phyloP scores from a whole-genome alignment of 2,797 vertebrate species.

The Allobates femoralis region DNA sequence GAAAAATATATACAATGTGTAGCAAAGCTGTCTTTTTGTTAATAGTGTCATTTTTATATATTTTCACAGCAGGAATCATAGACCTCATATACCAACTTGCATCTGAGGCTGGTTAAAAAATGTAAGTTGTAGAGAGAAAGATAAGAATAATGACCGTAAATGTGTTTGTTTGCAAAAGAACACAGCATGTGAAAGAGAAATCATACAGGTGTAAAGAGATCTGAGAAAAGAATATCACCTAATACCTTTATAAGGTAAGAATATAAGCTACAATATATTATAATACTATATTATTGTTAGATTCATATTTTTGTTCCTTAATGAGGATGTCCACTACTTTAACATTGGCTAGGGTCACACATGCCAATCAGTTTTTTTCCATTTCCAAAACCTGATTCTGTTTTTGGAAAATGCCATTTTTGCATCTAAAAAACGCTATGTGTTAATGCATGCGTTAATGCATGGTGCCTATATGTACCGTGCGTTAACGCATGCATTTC shows the following conservation, averaged over 20 bases:
- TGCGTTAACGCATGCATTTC: too few relatives aligned
- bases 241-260: background rate
- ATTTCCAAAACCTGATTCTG: too few relatives aligned
- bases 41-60: slow-evolving; percentile 9
- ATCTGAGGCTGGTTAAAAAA: slow-evolving; percentile 2
- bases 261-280: background rate
- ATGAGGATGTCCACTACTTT: too few relatives aligned
- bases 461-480: too few relatives aligned
- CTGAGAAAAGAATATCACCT: background rate
- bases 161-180: background rate
- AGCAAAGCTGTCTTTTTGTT: background rate
- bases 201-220: background rate
- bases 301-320: too few relatives aligned
- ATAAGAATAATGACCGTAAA: slow-evolving; percentile 1
- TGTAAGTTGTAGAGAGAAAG: background rate
- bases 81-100: background rate
- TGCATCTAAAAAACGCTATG: too few relatives aligned
- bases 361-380: too few relatives aligned
- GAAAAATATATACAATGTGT: background rate
- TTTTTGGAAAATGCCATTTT: too few relatives aligned
- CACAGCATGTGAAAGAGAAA: background rate
- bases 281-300: too few relatives aligned
- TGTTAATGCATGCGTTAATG: too few relatives aligned
- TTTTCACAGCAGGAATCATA: slow-evolving; percentile 13
- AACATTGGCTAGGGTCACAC: too few relatives aligned